Percentiles rank a stretch among this genome's conserved stretches.
These are phyloP conservation scores for Calameuta pallipes DNA, from an alignment of 2,888 invertebrate genomes.

Conservation along the genomic window DNA sequence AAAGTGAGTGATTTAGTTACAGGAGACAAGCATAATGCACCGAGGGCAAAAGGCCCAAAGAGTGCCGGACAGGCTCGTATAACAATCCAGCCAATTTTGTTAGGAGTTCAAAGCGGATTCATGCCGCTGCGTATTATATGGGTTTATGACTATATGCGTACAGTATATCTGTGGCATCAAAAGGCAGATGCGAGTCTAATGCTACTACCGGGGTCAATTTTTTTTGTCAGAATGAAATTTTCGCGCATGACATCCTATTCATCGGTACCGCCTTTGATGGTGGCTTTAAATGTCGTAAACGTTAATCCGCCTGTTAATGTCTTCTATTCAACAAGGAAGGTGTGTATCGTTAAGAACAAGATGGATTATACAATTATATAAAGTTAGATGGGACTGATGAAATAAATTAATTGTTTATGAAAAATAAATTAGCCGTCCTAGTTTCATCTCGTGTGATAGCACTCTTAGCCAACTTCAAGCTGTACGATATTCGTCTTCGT, in stretches of 20 bases:
- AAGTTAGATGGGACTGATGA: background rate
- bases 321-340: background rate
- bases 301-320: constrained; percentile 1
- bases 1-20: background rate
- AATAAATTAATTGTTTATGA: background rate
- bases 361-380: background rate
- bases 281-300: background rate
- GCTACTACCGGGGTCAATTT: background rate
- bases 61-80: background rate
- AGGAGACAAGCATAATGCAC: background rate
- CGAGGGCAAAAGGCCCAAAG: background rate
- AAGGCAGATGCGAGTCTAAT: background rate
- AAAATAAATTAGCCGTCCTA: background rate
- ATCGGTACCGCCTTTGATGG: background rate
- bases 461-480: background rate
- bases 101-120: background rate
- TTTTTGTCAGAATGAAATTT: background rate
- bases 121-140: background rate
- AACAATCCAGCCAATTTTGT: background rate
- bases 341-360: background rate
- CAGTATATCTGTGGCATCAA: background rate
- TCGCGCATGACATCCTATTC: background rate
- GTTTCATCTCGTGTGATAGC: background rate
- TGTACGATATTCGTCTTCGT: background rate
- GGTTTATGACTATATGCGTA: background rate